Evolutionary conservation across 1,140 invertebrate species (phyloP).

Genomic region (Mylabris phalerata): DNA sequence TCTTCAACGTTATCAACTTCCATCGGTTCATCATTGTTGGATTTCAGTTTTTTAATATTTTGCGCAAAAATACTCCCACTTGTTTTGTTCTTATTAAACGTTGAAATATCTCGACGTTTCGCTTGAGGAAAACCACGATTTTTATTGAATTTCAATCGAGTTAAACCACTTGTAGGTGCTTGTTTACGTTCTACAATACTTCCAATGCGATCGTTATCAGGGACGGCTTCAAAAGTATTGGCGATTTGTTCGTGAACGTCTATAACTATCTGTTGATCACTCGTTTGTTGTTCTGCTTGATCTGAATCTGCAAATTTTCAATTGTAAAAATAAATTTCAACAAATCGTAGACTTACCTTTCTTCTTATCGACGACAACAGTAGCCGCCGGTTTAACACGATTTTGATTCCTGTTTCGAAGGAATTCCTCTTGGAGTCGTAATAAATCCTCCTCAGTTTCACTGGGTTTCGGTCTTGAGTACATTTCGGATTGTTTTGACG

Average conservation of each 20-base stretch:
- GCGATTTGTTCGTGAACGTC: slow-evolving; percentile 32
- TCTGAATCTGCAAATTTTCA: neutral
- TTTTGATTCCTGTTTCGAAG: slow-evolving; percentile 45
- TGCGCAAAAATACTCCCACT: slow-evolving; percentile 43
- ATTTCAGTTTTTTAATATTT: slow-evolving; percentile 33
- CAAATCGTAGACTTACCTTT: slow-evolving; percentile 18
- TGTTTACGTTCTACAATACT: slow-evolving; percentile 39
- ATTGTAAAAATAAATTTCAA: neutral
- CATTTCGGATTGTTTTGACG: slow-evolving; percentile 40
- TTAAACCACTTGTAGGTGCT: neutral
- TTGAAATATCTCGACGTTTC: slow-evolving; percentile 29
- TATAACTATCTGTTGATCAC: neutral
- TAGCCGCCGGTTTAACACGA: slow-evolving; percentile 50
- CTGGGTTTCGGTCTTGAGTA: slow-evolving; percentile 54
- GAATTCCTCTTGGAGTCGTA: slow-evolving; percentile 64
- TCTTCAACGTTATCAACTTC: slow-evolving; percentile 8
- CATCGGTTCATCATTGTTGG: slow-evolving; percentile 9
- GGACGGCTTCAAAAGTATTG: slow-evolving; percentile 37
- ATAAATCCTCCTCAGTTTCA: slow-evolving; percentile 61
- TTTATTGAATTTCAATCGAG: slow-evolving; percentile 19
- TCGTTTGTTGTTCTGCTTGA: too few species aligned
- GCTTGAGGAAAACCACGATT: slow-evolving; percentile 38
- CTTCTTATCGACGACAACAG: slow-evolving; percentile 49
- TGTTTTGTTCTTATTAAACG: neutral
- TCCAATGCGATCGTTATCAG: slow-evolving; percentile 38